Base-by-base conservation (phyloP, 2,797 vertebrate species). In the Melanotaenia trifasciata region DNA sequence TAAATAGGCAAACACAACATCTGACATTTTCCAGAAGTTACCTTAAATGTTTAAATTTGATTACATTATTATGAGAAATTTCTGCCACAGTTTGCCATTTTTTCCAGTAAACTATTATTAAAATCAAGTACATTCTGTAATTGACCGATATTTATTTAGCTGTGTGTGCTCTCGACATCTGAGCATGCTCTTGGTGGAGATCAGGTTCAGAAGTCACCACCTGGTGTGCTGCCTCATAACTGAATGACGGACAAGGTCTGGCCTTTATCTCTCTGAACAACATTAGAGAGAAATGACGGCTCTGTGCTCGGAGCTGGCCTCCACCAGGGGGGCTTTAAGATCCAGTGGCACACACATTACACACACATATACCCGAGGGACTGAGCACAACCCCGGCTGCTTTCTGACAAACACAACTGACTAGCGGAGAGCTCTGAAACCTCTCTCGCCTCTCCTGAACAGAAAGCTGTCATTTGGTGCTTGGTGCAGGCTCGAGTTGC, bases 171-270 rank as follows among this genome's bases (percentile, higher is more conserved):
- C 32, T 53, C 7, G 51, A 22, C 51, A 53, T 26, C 22, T 9
- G 20, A 20, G 45, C 45, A 33, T 38, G 56, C 70, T 64, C 64
- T 43, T 22, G n/a, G 63, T 60, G 69, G 67, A 72, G 70, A 80
- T 64, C 78, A 59, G 73, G 65, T 50, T 75, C 78, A 78, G 72
- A 40, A 71, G 73, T 82, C 79, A 76, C 74, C 66, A 11, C 61
- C 54, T 66, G 50, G 33, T n/a, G 59, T 58, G 68, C 81, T 18
- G 61, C 67, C 77, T 87, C 78, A 89, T 90, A 82, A 72, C 67
- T 73, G 76, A 76, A 57, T 84, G 90, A 92, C 77, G 80, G 85
- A 89, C 84, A 78, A 56, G 72, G 54, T 78, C 69, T 76, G 67
- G 69, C 74, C 86, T 89, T 84, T 76, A 82, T 87, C 80, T 82